Evolutionary conservation across 1,140 invertebrate genomes (phyloP), one percentile per base, ranked within the genome.

Genomic region (Manduca sexta): DNA sequence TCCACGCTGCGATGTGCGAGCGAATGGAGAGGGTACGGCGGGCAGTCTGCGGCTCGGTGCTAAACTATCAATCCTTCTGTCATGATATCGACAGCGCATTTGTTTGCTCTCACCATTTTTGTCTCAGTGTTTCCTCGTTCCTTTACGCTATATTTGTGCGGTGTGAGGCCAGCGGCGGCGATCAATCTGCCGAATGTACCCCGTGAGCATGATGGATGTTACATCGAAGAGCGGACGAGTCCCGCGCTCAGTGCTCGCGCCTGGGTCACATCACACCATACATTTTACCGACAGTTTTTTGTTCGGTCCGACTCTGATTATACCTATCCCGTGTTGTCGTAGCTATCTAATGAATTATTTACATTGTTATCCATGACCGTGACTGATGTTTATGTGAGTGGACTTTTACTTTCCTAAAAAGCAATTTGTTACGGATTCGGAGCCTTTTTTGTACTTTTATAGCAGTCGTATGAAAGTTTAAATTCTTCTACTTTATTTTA

Each of bases 41-140:
- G 8, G 31, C 3, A 35, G 14, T 12, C 43, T 11, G 21, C 41
- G 35, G 31, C 15, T 31, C 56, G 55, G 40, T 52, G 58, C 43
- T 50, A 40, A 57, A 69, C 78, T 69, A 84, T 84, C 78, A 84
- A 84, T 84, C 80, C 76, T 80, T 73, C 69, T 81, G 74, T 75
- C 78, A 75, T 52, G 51, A 52, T 60, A 82, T 79, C 76, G 78
- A 84, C 75, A 81, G 66, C 64, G 58, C 76, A 84, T 84, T 84
- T 82, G 81, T 84, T 81, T 84, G 74, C 65, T 77, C 57, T 69
- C 74, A 61, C 75, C 74, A 84, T 80, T 82, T 84, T 79, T 82
- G 78, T 84, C 78, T 78, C 66, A 67, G 68, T 60, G 53, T 69
- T 68, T 67, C 59, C 66, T 61, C 60, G 59, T 49, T 56, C 52